Base-by-base conservation (phyloP, 2,797 vertebrate genomes). In the Brotula barbata region DNA sequence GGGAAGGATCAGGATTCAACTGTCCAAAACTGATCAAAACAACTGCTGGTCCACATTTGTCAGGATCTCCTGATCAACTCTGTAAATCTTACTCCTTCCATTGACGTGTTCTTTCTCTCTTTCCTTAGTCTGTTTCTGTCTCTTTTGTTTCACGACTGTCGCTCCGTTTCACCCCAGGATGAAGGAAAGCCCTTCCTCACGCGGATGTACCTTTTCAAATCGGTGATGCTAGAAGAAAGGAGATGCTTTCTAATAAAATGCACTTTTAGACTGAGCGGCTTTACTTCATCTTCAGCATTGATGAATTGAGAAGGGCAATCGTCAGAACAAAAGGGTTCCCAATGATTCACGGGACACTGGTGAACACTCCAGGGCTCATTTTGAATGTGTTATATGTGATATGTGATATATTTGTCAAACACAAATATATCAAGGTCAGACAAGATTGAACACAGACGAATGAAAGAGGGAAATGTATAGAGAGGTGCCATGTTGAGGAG, bases 161-260 rank as follows among this genome's bases (percentile, higher is more conserved):
- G 12, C 28, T 43, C 17, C 22, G 21, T 41, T 48, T 47, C 22
- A 49, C 57, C 12, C n/a, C 7, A 22, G 7, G 14, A 53, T 39
- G 11, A 71, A 65, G 53, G 36, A 19, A 58, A 65, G 20, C 25
- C 51, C 37, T 16, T 21, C 21, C 43, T 22, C 36, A 51, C 23
- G 41, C 42, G 14, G 31, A 66, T 48, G 63, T 34, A 49, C 19
- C 34, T 17, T 73, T 59, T 42, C 34, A 45, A 21, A 45, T 36
- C 17, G n/a, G 45, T 58, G 68, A 61, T 55, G 34, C 6, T 33
- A 23, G 9, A 40, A 50, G 43, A 61, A 42, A 64, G 15, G 9
- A 36, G 33, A 66, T 54, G 54, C 42, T 61, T 75, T 51, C 11
- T 17, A 56, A 60, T 31, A 71, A 68, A 55, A 46, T 66, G n/a